These are phyloP conservation scores for Ridgeia piscesae DNA, from an alignment of 1,140 invertebrate genomes.

Conservation along the genomic window DNA sequence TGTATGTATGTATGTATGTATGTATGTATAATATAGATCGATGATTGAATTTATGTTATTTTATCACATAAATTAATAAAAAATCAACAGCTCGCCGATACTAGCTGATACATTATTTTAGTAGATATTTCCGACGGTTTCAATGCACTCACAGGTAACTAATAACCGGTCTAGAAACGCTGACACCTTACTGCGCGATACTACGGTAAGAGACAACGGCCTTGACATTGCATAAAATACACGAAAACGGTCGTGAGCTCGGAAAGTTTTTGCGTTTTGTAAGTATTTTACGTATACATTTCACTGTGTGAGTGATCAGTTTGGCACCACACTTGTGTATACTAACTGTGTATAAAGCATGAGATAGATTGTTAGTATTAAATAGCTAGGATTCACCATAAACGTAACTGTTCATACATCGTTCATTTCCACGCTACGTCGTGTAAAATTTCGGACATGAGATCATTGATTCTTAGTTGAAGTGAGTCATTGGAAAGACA, in stretches of 20 bases:
- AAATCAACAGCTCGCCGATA: too few relatives aligned
- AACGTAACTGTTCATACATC: background rate
- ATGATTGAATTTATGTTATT: too few relatives aligned
- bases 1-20: too few relatives aligned
- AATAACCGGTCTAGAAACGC: too few relatives aligned
- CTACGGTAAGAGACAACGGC: background rate
- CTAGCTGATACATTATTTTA: too few relatives aligned
- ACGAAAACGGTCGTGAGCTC: background rate
- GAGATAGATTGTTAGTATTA: background rate
- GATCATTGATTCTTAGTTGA: background rate
- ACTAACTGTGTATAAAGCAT: background rate
- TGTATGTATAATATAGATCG: too few relatives aligned
- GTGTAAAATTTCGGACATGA: background rate
- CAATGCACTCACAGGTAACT: too few relatives aligned
- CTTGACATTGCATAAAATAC: conserved; percentile 1
- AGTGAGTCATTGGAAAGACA: background rate
- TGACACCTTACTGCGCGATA: background rate
- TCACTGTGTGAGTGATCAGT: background rate
- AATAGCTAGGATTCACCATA: background rate
- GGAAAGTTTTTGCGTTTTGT: background rate
- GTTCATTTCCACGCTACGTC: background rate
- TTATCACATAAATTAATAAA: too few relatives aligned
- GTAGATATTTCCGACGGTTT: too few relatives aligned
- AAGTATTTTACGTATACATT: background rate
- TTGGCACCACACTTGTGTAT: background rate